Conservation (phyloP, 2,113 vertebrate genomes). For the Paracanthobrama guichenoti region DNA sequence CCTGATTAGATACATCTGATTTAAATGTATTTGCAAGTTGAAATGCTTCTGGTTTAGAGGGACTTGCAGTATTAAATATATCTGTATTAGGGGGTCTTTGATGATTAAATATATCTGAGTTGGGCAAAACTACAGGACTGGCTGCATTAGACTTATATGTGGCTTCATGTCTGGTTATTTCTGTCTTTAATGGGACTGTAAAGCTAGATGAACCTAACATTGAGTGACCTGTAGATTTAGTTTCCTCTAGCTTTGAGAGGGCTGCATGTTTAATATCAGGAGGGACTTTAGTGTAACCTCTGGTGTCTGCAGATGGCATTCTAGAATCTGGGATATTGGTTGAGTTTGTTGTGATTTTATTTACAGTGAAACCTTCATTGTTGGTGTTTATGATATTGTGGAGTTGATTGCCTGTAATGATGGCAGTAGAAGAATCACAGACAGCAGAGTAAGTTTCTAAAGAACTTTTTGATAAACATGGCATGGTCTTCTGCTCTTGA, state of each 20-base stretch:
- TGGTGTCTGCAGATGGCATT: conserved; percentile 37
- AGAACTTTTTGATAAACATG: background rate
- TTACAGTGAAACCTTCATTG: conserved; percentile 19
- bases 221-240: background rate
- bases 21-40: background rate
- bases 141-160: background rate
- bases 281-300: conserved; percentile 15
- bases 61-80: background rate
- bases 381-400: conserved; percentile 12
- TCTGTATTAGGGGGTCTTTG: background rate
- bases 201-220: conserved; percentile 13
- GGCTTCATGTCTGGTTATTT: conserved; percentile 13
- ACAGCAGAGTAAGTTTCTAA: conserved; percentile 20
- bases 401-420: background rate
- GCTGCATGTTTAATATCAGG: conserved; percentile 21
- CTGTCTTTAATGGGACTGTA: background rate
- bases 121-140: background rate
- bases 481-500: background rate
- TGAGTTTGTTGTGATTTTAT: conserved; percentile 10
- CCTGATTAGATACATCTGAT: background rate
- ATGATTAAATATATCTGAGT: background rate
- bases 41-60: background rate
- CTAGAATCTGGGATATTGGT: background rate
- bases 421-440: conserved; percentile 12
- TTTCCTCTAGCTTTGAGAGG: conserved; percentile 16